phyloP scores from a whole-genome alignment of 2,888 invertebrate genomes.

The Blomia tropicalis region DNA sequence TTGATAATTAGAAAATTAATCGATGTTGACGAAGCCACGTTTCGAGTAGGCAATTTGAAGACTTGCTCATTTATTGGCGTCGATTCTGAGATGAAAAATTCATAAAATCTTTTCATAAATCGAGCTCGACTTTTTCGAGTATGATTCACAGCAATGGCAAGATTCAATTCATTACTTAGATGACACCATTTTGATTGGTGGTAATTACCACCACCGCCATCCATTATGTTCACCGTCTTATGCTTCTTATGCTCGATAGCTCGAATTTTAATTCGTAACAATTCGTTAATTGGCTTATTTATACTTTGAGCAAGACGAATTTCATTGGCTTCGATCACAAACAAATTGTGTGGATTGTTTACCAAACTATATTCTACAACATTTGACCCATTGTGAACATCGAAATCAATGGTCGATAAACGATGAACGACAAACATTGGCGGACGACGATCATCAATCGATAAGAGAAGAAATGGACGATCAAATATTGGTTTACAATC shows the following conservation, averaged over 20 bases:
- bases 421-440: neutral
- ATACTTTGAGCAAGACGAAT: conserved; percentile 25
- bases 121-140: conserved; percentile 44
- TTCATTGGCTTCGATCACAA: conserved; percentile 58
- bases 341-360: conserved; percentile 61
- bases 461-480: conserved; percentile 50
- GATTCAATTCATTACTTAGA: conserved; percentile 3
- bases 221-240: neutral
- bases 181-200: neutral
- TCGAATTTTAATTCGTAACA: neutral
- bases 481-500: conserved; percentile 75
- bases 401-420: conserved; percentile 7
- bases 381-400: neutral
- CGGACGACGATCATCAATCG: conserved; percentile 21
- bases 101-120: conserved; percentile 77
- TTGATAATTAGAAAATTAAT: conserved; percentile 46
- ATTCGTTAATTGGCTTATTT: conserved; percentile 10
- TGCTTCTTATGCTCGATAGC: neutral
- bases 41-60: conserved; percentile 64
- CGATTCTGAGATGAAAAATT: conserved; percentile 75
- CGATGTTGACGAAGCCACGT: conserved; percentile 32
- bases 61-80: conserved; percentile 76
- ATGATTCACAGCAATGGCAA: conserved; percentile 41
- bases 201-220: neutral
- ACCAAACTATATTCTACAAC: conserved; percentile 35